Base-by-base conservation (phyloP, 2,888 invertebrate genomes). In the Erpobdella octoculata region DNA sequence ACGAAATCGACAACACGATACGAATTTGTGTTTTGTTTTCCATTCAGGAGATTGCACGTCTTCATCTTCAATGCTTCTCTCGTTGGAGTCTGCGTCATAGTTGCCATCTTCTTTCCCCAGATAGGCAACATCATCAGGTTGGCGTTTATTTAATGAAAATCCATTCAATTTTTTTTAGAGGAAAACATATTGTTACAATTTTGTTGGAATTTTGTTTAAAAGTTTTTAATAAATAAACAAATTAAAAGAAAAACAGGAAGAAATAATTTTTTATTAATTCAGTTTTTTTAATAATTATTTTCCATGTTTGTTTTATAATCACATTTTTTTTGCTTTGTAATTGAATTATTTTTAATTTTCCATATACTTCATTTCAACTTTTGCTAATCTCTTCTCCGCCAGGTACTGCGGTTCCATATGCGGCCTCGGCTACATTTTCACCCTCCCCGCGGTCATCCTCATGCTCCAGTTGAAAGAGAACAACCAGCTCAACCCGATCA, bases 371-470 rank as follows among this genome's bases (percentile, higher is more conserved):
- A n/a, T 65, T 12, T 31, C 21, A 12, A 64, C 35, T 28, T 31
- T 18, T 64, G 21, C 35, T 36, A 35, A 4, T 25, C 21, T 37
- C 21, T 15, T 37, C 21, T 21, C 4, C 59, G 25, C 18, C 83
- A 90, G 92, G 78, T 93, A 91, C 83, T 91, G 91, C 0, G 93
- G 93, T 61, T 91, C 93, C 0, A 84, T 92, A 28, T 91, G 91
- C 79, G 93, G 93, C 0, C 84, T 93, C 69, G 88, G 92, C 0
- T 92, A 92, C 81, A 88, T 93, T 12, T 93, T 93, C 83, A 88
- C 91, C 0, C 84, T 93, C 31, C 93, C 93, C 0, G 89, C 90
- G 73, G 79, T 90, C n/a, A 86, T 93, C 15, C 89, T 91, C 79
- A 84, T 92, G 74, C 87, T 88, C 2, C 89, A 89, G 1, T 84